Base-by-base conservation (phyloP, 2,888 invertebrate species). In the Proisotoma minuta region DNA sequence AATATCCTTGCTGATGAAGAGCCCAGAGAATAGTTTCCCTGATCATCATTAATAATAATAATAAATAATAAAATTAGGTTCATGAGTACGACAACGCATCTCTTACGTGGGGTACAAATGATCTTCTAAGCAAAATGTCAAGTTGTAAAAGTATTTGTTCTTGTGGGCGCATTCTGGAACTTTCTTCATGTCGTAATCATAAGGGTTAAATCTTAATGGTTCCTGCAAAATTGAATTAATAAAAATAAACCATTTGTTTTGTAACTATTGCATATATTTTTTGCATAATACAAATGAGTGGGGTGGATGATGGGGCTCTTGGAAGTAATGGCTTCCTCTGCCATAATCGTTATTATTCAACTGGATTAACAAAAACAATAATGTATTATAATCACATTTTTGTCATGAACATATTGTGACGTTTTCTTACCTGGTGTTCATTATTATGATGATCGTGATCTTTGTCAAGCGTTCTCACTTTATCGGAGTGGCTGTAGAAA, bases 71-170 rank as follows among this genome's bases (percentile, higher is more conserved):
- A 34, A 8, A 22, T 54, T 43, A 3, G 15, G 10, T 18, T 26
- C 15, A 34, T 34, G 18, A 15, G 24, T 39, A 27, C 56, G 27
- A 18, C 27, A n/a, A 26, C 53, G 27, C n/a, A 27, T 53, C 3
- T 51, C 69, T 72, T 71, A 76, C 76, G 59, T 64, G 12, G 77
- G 77, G 62, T 77, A 77, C 53, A 75, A 72, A 24, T 74, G 72
- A 56, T 76, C 76, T 57, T 77, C 77, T 3, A 77, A 58, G 63
- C 77, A 77, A 49, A 77, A 72, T 3, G 70, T 72, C 18, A 72
- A 12, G 34, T 72, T 72, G 62, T 72, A 70, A 53, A 66, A 67
- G 51, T 67, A 61, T n/a, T 66, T 66, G 53, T 70, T 72, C 39
- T 69, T 67, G 22, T 68, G 64, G 3, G 69, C 70, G 53, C 72